Base-by-base conservation (phyloP, 2,113 vertebrate genomes). In the Gymnobelideus leadbeateri region DNA sequence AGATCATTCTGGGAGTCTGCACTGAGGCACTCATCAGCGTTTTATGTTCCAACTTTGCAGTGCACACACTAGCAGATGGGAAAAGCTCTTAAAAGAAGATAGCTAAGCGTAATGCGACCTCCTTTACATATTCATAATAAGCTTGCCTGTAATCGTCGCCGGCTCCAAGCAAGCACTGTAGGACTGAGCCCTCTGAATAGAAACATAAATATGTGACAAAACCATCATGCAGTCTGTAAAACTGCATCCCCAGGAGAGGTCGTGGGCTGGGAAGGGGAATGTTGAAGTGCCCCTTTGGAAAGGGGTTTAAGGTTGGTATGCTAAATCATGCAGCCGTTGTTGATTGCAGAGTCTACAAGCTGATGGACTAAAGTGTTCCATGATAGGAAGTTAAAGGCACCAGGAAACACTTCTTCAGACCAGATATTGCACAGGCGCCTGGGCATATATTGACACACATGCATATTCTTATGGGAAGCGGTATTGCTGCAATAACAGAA, bases 21-120 rank as follows among this genome's bases (percentile, higher is more conserved):
- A 96, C 91, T 51, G 92, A 97, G 96, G 92, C 61, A 55, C 96
- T 97, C 97, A 98, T 98, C 96, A 97, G 95, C 96, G 94, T 97
- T 98, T 98, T 97, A 98, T 98, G 96, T 89, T 92, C 96, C 96
- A 97, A 97, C 96, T 97, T 96, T 92, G 96, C 91, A 92, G 93
- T 3, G 28, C 92, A 93, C 94, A 97, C 96, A 96, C 97, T 93
- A 97, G 97, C 97, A 94, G 97, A 97, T 91, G 89, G 24, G 90
- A 51, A 3, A 97, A 91, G 96, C 96, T 96, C 92, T 91, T 97
- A 97, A 96, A 98, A 98, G 96, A 89, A 94, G 96, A 61, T 46
- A 94, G 94, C 77, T 93, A 98, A 95, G 90, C 92, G 1, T 19
- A 94, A 91, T 89, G 95, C 96, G 96, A 51, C 53, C 95, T 97